Evolutionary conservation across 2,888 invertebrate species (phyloP), one percentile per base, ranked within the genome.

Genomic region (Lycocerus yunnanus): DNA sequence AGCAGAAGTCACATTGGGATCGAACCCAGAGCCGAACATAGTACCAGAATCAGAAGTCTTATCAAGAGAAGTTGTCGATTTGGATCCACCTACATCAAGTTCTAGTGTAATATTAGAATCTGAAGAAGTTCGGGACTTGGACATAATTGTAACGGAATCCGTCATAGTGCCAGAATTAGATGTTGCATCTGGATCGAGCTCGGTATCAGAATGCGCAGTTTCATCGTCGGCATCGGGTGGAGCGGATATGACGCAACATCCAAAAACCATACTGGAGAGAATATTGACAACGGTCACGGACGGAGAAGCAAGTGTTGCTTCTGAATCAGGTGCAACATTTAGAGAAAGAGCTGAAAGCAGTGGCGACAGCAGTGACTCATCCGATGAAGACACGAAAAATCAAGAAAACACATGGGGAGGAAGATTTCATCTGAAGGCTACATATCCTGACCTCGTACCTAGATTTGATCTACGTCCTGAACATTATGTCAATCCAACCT

Each of bases 401-500:
- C 97, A 85, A 97, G 89, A 96, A 72, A 92, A 97, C 78, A 95
- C 95, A 0, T 99, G 98, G 99, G 98, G 99, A 85, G 99, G 99
- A 84, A 99, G 99, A 85, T 97, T 95, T 87, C 97, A 99, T 63
- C 89, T 99, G 71, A 98, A 98, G 88, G 90, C 98, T 68, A 97
- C 98, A 87, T 99, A 98, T 87, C 96, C 97, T 1, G 98, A 99
- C 5, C 90, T 99, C 68, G 98, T 99, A 83, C 99, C 99, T 0
- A 99, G 99, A 2, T 99, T 99, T 87, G 99, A 99, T 89, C 99
- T 99, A 14, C 90, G 98, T 69, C 98, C 98, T 0, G 98, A 99
- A 1, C 92, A 98, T 9, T 99, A 99, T 87, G 95, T 99, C 66
- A 98, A 98, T 88, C 99, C 99, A 88, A 97, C 96, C 13, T 92